Conservation (phyloP, 2,113 vertebrate genomes). For the Chroicocephalus ridibundus region DNA sequence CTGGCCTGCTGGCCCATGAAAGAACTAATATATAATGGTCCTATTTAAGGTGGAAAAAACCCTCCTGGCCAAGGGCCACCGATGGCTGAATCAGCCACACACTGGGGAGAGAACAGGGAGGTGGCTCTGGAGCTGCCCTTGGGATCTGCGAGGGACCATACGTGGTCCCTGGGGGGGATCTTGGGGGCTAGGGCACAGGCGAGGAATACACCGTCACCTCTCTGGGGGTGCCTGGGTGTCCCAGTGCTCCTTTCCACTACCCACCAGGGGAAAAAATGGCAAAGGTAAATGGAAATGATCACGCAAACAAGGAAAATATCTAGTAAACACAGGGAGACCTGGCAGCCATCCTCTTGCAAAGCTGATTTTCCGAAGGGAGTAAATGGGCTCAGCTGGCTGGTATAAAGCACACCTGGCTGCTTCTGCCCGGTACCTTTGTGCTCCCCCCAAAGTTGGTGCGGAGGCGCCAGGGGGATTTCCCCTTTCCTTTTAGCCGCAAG, state of each 20-base stretch:
- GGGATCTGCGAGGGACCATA: accelerated
- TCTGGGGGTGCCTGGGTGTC: not conserved
- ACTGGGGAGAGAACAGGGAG: not conserved
- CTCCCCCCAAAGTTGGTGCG: accelerated
- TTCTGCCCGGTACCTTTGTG: not conserved
- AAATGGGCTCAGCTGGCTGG: not conserved
- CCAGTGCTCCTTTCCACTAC: not conserved
- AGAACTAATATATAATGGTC: conserved; percentile 25
- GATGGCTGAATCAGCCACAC: not conserved
- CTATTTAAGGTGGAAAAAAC: conserved; percentile 49
- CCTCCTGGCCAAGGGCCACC: conserved; percentile 18
- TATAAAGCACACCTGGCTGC: not conserved
- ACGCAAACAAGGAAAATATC: not conserved
- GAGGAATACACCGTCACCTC: not conserved
- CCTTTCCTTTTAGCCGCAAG: not conserved
- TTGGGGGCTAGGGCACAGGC: not conserved
- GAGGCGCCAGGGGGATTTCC: not conserved
- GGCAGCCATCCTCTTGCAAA: not conserved
- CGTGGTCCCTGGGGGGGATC: not conserved
- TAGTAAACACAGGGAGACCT: not conserved
- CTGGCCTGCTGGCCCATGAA: conserved; percentile 33
- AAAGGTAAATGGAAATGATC: not conserved
- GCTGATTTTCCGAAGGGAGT: not conserved
- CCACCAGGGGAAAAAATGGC: not conserved
- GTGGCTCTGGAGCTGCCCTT: not conserved